Percentiles rank a stretch among this genome's conserved stretches.
Evolutionary conservation across 2,888 invertebrate species (phyloP).

Genomic region (Sipha maydis): DNA sequence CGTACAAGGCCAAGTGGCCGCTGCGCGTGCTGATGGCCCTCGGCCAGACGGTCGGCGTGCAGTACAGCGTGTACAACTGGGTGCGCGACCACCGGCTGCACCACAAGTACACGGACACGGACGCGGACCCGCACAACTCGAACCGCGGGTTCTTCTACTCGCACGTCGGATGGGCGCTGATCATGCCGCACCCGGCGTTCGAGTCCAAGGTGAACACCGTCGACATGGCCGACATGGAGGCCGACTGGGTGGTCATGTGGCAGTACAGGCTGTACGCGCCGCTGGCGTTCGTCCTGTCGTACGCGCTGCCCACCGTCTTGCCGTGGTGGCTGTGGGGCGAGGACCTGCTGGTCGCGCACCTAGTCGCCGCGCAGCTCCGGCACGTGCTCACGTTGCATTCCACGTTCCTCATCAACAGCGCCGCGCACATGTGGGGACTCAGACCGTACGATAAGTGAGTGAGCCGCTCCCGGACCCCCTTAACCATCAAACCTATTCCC

Average conservation of each 20-base stretch:
- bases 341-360: slow-evolving; percentile 67
- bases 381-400: slow-evolving; percentile 72
- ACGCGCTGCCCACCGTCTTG: slow-evolving; percentile 71
- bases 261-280: slow-evolving; percentile 83
- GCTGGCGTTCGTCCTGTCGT: slow-evolving; percentile 70
- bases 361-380: slow-evolving; percentile 68
- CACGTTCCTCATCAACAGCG: slow-evolving; percentile 75
- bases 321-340: slow-evolving; percentile 74
- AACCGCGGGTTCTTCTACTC: slow-evolving; percentile 72
- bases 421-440: slow-evolving; percentile 71
- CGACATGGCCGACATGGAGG: slow-evolving; percentile 83
- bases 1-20: slow-evolving; percentile 64
- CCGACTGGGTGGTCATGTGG: slow-evolving; percentile 83
- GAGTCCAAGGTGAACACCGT: slow-evolving; percentile 80
- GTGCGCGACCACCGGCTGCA: slow-evolving; percentile 68
- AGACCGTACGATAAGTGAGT: slow-evolving; percentile 68
- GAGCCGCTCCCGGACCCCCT: background rate
- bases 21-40: slow-evolving; percentile 63
- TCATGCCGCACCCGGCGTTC: slow-evolving; percentile 68
- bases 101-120: slow-evolving; percentile 69
- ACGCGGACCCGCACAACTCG: slow-evolving; percentile 69
- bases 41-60: slow-evolving; percentile 63
- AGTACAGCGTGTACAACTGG: slow-evolving; percentile 66
- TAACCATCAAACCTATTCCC: too few relatives aligned
- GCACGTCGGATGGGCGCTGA: slow-evolving; percentile 71